These are phyloP conservation scores for Philonicus albiceps DNA, from an alignment of 2,888 invertebrate genomes.

Conservation along the genomic window DNA sequence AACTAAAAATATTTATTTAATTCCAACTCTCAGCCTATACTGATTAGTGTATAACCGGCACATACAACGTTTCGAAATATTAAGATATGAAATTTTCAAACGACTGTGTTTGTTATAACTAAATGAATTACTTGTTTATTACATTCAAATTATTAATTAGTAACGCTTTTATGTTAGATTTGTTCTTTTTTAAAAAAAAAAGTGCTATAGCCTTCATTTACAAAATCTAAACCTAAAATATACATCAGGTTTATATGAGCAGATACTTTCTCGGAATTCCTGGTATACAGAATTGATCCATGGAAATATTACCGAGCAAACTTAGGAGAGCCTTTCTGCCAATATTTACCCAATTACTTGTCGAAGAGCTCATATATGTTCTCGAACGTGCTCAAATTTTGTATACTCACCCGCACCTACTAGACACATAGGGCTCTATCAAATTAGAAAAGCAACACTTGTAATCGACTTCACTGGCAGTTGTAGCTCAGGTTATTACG, in stretches of 20 bases:
- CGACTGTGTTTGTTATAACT: too few relatives aligned
- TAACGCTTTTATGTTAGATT: too few relatives aligned
- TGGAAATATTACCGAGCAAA: neutral
- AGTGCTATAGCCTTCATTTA: too few relatives aligned
- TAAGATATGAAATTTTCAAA: too few relatives aligned
- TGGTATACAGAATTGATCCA: neutral
- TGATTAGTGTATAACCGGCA: too few relatives aligned
- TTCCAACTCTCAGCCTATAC: too few relatives aligned
- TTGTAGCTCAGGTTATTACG: neutral
- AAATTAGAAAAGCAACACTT: neutral
- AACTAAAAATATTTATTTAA: too few relatives aligned
- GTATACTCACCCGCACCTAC: neutral
- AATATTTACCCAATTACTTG: neutral
- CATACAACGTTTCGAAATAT: too few relatives aligned
- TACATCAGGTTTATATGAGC: neutral
- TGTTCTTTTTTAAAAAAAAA: too few relatives aligned
- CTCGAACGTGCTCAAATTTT: neutral
- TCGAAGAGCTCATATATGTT: neutral
- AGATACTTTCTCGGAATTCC: neutral
- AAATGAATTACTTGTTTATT: too few relatives aligned
- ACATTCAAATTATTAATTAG: too few relatives aligned
- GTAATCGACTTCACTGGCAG: neutral
- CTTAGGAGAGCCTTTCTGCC: neutral
- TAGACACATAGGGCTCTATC: neutral
- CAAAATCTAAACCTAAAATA: too few relatives aligned